A percentile compares a stretch with the other conserved stretches of the same genome.
These are phyloP conservation scores for Mythimna pallens DNA, from an alignment of 2,888 invertebrate species.

Conservation along the genomic window DNA sequence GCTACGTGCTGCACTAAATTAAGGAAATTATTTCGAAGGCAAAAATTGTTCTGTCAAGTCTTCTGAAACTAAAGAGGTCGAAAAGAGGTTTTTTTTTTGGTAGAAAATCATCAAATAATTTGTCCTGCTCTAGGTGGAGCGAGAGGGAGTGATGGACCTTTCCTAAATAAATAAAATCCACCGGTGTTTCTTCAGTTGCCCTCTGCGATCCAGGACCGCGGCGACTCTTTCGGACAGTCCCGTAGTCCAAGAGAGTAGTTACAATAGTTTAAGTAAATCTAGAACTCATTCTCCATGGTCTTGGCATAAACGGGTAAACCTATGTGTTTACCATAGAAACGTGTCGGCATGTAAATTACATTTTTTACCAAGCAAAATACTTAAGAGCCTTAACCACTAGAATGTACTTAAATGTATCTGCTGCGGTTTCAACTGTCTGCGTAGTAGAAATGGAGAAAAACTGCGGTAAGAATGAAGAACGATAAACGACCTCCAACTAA, in stretches of 20 bases:
- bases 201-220: no score
- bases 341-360: constrained; percentile 41
- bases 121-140: no score
- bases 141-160: no score
- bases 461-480: constrained; percentile 53
- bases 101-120: no score
- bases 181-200: no score
- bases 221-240: no score
- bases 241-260: not conserved
- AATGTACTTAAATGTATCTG: constrained; percentile 48
- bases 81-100: not conserved
- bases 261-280: not conserved
- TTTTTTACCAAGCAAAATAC: constrained; percentile 48
- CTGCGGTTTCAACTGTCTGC: constrained; percentile 59
- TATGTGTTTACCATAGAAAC: constrained; percentile 37
- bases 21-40: not conserved
- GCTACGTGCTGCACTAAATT: not conserved
- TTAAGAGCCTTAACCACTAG: constrained; percentile 58
- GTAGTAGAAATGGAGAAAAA: constrained; percentile 52
- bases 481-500: constrained; percentile 50
- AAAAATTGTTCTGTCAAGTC: not conserved
- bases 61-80: not conserved
- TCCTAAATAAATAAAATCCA: no score
- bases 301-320: constrained; percentile 12
- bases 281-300: constrained; percentile 2